Conservation (phyloP, 2,797 vertebrate genomes). For the Podarcis lilfordi region DNA sequence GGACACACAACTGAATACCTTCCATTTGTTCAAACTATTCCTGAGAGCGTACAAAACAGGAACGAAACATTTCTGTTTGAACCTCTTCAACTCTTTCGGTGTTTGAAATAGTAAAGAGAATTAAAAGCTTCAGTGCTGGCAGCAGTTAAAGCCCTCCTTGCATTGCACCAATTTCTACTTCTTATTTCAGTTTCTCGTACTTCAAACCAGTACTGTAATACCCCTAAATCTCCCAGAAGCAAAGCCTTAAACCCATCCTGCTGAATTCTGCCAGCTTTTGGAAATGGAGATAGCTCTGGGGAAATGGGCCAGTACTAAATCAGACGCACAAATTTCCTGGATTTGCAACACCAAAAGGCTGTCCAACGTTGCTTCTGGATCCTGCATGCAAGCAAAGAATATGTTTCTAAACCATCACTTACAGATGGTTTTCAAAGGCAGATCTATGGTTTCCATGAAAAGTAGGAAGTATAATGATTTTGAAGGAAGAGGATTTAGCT, state of each 20-base stretch:
- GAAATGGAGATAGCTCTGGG: neutral
- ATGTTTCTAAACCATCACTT: constrained; percentile 3
- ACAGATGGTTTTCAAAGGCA: constrained; percentile 41
- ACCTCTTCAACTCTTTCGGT: neutral
- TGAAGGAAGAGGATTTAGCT: neutral
- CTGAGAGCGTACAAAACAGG: neutral
- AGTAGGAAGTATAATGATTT: constrained; percentile 27
- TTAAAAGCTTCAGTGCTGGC: neutral
- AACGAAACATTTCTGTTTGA: constrained; percentile 10
- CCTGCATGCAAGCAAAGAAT: constrained; percentile 13
- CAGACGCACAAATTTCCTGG: constrained; percentile 16
- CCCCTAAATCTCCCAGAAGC: neutral
- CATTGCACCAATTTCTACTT: neutral
- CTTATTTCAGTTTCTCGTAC: neutral
- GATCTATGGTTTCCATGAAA: constrained; percentile 19
- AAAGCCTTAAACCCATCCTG: neutral
- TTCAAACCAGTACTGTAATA: neutral
- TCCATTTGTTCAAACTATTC: neutral
- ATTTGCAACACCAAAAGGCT: constrained; percentile 30
- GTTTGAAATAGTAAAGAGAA: constrained; percentile 27
- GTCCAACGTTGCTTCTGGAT: constrained; percentile 9
- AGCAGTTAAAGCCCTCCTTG: neutral
- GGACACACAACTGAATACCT: neutral
- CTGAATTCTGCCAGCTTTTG: constrained; percentile 24
- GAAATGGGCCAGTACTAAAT: constrained; percentile 10